Evolutionary conservation across 1,140 invertebrate species (phyloP).

Genomic region (Tetragnatha versicolor): DNA sequence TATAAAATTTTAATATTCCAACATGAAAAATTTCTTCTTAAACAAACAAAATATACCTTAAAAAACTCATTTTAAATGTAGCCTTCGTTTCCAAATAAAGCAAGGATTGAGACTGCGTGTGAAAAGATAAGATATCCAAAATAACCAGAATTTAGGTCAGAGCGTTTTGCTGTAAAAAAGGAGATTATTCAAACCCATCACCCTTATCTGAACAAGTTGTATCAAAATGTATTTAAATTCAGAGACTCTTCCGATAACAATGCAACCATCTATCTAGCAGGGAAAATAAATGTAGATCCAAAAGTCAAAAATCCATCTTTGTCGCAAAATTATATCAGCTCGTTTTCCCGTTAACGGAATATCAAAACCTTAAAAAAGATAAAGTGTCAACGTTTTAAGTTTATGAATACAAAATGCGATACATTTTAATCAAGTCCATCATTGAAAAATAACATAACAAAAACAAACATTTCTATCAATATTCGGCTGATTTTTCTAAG

Average conservation of each 20-base stretch:
- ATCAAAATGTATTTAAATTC: conserved; percentile 52
- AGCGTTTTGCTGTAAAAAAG: conserved; percentile 15
- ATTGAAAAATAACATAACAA: conserved; percentile 1
- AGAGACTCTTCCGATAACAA: conserved; percentile 31
- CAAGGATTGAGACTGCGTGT: neutral
- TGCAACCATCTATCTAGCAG: conserved; percentile 24
- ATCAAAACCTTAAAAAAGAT: conserved; percentile 44
- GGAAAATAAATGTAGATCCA: conserved; percentile 14
- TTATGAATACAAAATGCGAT: conserved; percentile 38
- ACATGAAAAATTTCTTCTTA: too few species aligned
- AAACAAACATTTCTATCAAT: conserved; percentile 30
- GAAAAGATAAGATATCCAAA: conserved; percentile 22
- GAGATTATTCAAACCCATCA: neutral
- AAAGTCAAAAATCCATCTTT: conserved; percentile 36
- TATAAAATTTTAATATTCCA: too few species aligned
- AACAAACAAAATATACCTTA: too few species aligned
- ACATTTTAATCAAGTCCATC: too few species aligned
- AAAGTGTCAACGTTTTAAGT: conserved; percentile 42
- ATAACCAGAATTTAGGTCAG: neutral
- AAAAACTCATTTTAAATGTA: too few species aligned
- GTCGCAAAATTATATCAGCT: conserved; percentile 12
- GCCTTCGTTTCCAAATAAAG: too few species aligned
- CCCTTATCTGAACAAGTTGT: conserved; percentile 19
- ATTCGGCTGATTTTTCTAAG: conserved; percentile 31
- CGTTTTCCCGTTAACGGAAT: conserved; percentile 21